Conservation (phyloP, 2,888 invertebrate genomes). For the Dicycla oo region DNA sequence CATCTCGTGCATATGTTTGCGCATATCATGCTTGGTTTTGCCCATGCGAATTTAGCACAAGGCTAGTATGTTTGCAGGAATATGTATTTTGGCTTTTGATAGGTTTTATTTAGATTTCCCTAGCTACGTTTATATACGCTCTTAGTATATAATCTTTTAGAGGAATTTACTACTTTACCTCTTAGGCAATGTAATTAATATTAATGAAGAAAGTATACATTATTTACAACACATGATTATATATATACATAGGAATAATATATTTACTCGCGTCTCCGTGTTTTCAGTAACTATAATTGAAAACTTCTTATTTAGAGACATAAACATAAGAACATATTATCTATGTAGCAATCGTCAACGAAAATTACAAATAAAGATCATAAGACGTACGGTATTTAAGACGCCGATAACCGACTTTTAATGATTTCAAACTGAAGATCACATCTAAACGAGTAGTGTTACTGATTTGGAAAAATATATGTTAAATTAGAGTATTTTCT, state of each 20-base stretch:
- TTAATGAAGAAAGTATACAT: conserved; percentile 22
- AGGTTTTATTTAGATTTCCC: neutral
- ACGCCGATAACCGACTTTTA: no score
- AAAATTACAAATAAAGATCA: neutral
- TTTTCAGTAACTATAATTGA: neutral
- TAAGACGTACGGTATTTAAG: no score
- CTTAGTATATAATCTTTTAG: conserved; percentile 40
- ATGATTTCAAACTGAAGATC: no score
- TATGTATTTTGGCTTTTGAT: neutral
- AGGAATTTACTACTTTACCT: conserved; percentile 44
- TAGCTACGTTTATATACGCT: conserved; percentile 1
- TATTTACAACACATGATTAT: conserved; percentile 31
- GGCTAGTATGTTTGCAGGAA: neutral
- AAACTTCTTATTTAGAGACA: neutral
- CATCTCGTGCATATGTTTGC: neutral
- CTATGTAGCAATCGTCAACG: neutral
- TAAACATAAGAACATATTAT: no score
- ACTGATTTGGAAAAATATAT: no score
- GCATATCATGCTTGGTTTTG: neutral
- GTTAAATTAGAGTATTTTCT: no score
- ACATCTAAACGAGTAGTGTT: no score
- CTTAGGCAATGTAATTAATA: conserved; percentile 21
- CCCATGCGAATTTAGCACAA: neutral
- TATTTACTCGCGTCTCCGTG: conserved; percentile 2
- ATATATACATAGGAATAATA: conserved; percentile 22